Conservation (phyloP, 2,888 invertebrate genomes). For the Stenichneumon culpator region DNA sequence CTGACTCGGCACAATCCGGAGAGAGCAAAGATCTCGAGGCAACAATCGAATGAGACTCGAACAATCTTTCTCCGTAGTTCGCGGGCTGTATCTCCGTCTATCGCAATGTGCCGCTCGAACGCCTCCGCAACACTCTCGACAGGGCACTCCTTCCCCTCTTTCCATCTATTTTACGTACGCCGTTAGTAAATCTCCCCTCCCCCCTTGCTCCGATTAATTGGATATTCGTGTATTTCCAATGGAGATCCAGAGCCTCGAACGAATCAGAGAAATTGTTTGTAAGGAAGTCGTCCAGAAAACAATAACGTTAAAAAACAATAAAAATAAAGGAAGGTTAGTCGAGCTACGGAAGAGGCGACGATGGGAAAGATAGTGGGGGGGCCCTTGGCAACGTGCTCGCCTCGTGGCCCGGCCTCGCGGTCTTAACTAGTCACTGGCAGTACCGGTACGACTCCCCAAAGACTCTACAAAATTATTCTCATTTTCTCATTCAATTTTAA, state of each 20-base stretch:
- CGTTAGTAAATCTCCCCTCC: conserved; percentile 41
- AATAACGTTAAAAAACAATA: conserved; percentile 4
- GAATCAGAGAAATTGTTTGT: neutral
- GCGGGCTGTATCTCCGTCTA: conserved; percentile 37
- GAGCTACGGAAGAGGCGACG: neutral
- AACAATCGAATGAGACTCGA: conserved; percentile 58
- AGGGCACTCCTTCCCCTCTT: conserved; percentile 46
- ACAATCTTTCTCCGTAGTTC: conserved; percentile 44
- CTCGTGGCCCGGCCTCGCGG: conserved; percentile 62
- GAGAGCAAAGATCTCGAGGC: conserved; percentile 13
- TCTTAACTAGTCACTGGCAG: conserved; percentile 48
- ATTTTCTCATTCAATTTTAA: neutral
- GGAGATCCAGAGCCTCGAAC: conserved; percentile 1
- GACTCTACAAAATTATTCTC: neutral
- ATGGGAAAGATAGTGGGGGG: neutral
- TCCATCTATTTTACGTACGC: conserved; percentile 38
- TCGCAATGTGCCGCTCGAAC: conserved; percentile 67
- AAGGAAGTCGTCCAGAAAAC: neutral
- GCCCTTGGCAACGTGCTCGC: conserved; percentile 46
- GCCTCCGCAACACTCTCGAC: conserved; percentile 67
- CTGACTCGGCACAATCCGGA: conserved; percentile 32
- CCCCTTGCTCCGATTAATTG: conserved; percentile 40
- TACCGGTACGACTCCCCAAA: conserved; percentile 39
- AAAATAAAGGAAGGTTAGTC: neutral
- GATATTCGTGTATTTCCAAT: conserved; percentile 46